Base-by-base conservation (phyloP, 2,113 vertebrate species). In the Phycodurus eques region DNA sequence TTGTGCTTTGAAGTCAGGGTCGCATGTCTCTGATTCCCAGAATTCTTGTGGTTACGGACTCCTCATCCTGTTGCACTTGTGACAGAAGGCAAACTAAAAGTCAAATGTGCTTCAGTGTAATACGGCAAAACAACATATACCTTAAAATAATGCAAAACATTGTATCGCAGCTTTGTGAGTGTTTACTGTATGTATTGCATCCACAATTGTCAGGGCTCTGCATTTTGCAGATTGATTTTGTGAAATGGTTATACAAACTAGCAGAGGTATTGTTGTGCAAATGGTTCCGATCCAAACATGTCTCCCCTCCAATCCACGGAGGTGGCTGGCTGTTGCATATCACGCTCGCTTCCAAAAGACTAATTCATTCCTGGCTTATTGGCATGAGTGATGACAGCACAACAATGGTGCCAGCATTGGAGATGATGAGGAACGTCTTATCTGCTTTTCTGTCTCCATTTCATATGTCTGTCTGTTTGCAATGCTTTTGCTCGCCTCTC, bases 281-380 rank as follows among this genome's bases (percentile, higher is more conserved):
- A 89, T 85, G 87, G 84, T 80, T 83, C 61, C 49, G 49, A 81
- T 85, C 85, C 87, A 87, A 70, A 66, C 67, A 76, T 71, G 20
- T 73, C 72, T 73, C 39, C 70, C 31, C 75, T 72, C 68, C 63
- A 65, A 73, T 83, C 57, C 63, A 62, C 66, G 42, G 79, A 78
- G 77, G 82, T 83, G 73, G 78, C 77, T 74, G 78, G 70, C 71
- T 88, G 84, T 85, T 87, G 83, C 77, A 78, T 85, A 85, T 80
- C 72, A 74, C 73, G 72, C 59, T 44, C 80, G 80, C 80, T 79
- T 87, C 78, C 81, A 81, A 78, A 84, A 80, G 74, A 78, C 80
- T 83, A 85, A 88, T 87, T 89, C 76, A 86, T 78, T 90, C 85
- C 87, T 76, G 62, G 79, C 82, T 89, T 83, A 81, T 86, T 91